Conservation (phyloP, 2,888 invertebrate genomes). For the Tillus elongatus region DNA sequence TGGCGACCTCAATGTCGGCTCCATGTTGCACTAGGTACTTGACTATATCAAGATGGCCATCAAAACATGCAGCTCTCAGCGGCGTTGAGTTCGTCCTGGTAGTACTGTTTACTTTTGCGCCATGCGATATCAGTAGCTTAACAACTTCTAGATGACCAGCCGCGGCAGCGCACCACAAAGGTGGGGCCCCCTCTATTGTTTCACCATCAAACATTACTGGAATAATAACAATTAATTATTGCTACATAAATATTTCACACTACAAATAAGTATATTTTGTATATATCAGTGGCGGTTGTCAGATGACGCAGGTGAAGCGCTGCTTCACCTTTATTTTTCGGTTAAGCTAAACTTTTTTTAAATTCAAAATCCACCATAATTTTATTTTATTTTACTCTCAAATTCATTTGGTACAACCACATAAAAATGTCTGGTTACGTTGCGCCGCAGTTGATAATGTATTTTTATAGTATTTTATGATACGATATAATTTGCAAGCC, state of each 20-base stretch:
- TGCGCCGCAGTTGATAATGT: too few relatives aligned
- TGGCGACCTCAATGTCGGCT: conserved; percentile 94
- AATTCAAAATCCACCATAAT: too few relatives aligned
- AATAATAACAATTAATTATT: not conserved
- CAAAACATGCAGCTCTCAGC: conserved; percentile 90
- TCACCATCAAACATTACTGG: conserved; percentile 94
- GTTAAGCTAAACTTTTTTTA: too few relatives aligned
- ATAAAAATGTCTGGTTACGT: too few relatives aligned
- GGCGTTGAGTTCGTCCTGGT: conserved; percentile 93
- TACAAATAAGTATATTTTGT: not conserved
- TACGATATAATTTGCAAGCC: too few relatives aligned
- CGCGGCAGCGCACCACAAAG: conserved; percentile 96
- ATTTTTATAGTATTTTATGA: too few relatives aligned
- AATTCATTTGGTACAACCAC: too few relatives aligned
- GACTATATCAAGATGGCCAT: conserved; percentile 91
- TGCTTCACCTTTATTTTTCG: too few relatives aligned
- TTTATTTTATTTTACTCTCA: too few relatives aligned
- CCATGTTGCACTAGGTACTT: conserved; percentile 83
- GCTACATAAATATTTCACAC: not conserved
- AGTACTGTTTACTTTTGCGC: conserved; percentile 88
- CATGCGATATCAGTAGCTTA: conserved; percentile 70
- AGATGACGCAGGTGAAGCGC: too few relatives aligned
- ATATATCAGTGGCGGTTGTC: too few relatives aligned
- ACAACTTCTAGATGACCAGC: conserved; percentile 88
- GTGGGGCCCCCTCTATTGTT: conserved; percentile 92